These are phyloP conservation scores for Aphelocoma coerulescens DNA, from an alignment of 2,113 vertebrate genomes.

Conservation along the genomic window DNA sequence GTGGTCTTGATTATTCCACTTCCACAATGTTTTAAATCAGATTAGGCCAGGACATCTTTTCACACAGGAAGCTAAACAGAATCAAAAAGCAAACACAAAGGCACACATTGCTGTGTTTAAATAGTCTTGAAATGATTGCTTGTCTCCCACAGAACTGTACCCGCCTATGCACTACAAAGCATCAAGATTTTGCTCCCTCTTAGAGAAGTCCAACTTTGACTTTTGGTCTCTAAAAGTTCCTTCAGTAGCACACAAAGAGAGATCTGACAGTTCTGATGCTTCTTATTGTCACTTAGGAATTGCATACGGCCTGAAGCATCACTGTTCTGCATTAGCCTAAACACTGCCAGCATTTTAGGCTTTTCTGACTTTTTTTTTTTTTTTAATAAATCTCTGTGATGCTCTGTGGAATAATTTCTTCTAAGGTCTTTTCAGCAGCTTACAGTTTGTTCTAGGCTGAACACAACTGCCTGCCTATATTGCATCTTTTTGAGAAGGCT, in stretches of 20 bases:
- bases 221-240: not conserved
- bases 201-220: not conserved
- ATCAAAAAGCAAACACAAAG: not conserved
- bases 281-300: not conserved
- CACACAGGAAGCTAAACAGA: not conserved
- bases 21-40: not conserved
- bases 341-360: not conserved
- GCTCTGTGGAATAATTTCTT: not conserved
- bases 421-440: not conserved
- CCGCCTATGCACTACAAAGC: not conserved
- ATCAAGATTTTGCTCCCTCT: not conserved
- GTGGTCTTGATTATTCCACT: not conserved
- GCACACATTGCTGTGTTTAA: not conserved
- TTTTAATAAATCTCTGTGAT: not conserved
- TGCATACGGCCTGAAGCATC: not conserved
- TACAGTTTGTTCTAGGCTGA: not conserved
- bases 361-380: not conserved
- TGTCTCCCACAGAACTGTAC: not conserved
- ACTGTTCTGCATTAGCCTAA: not conserved
- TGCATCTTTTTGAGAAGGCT: not conserved
- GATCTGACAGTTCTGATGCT: not conserved
- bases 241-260: not conserved
- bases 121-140: not conserved
- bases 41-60: not conserved
- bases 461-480: not conserved